Conservation (phyloP, 2,888 invertebrate species). For the Lysandra coridon region DNA sequence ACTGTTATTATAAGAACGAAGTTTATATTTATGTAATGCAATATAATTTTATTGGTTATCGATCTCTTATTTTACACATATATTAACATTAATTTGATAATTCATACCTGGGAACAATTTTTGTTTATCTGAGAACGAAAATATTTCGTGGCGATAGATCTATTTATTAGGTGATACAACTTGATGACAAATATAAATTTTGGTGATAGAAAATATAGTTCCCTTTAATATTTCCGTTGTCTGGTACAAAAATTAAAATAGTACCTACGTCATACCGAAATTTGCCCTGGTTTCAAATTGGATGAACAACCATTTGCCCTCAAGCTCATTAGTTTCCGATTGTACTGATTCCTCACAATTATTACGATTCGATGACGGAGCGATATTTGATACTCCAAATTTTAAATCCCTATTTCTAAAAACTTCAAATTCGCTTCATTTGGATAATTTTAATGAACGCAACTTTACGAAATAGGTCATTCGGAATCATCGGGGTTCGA, state of each 20-base stretch:
- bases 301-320: not conserved
- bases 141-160: no score
- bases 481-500: not conserved
- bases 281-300: not conserved
- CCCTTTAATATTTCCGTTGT: no score
- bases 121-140: no score
- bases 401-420: not conserved
- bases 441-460: not conserved
- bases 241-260: not conserved
- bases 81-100: no score
- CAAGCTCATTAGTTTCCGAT: not conserved
- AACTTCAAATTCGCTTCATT: constrained; percentile 12
- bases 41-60: no score
- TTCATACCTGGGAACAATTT: no score
- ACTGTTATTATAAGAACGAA: no score
- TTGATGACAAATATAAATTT: no score
- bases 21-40: no score
- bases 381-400: not conserved
- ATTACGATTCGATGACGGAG: constrained; percentile 9
- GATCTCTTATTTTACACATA: no score
- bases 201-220: no score
- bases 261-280: not conserved
- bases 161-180: no score
- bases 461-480: not conserved
- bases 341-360: not conserved